Evolutionary conservation across 2,113 vertebrate species (phyloP), one percentile per base, ranked within the genome.

Genomic region (Penelope pileata): DNA sequence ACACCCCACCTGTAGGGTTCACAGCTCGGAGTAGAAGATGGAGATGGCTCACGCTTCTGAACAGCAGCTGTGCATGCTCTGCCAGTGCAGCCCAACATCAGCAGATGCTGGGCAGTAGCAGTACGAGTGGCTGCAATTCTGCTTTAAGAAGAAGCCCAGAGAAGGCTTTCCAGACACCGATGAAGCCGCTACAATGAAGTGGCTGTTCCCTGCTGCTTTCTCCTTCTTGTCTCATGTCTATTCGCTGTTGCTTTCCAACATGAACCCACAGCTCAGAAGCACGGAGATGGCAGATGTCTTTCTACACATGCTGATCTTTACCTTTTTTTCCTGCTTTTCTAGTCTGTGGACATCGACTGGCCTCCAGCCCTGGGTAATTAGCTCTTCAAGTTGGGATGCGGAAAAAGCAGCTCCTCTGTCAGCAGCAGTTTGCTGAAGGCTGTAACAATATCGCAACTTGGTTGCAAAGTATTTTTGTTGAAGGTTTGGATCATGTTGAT

Each of bases 311-410:
- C 22, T 95, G 43, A 77, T 75, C 85, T 84, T 82, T 83, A 56
- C 38, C 67, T 73, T 84, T 59, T 23, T 68, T 53, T 87, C 38
- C 50, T 38, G 56, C 32, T 79, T 42, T 86, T 95, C 34, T 94
- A 99, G 99, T 99, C 99, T 53, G 99, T 99, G 42, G 99, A 99
- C 16, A 98, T 99, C 92, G 99, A 99, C 96, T 99, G 99, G 99
- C 99, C 99, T 40, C 99, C 99, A 40, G 78, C 97, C 63, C 94
- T 99, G 83, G 98, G 98, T 32, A 98, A 99, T 87, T 99, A 97
- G 74, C 68, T 83, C 43, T 56, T 79, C 91, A 86, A 90, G 69
- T 2, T 36, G 80, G 74, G 68, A 96, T 6, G 14, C 81, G 18
- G 47, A 96, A 82, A 40, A 53, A 91, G 68, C 72, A 53, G 53